phyloP scores from a whole-genome alignment of 2,888 invertebrate genomes.

The Sarcophaga rosellei region DNA sequence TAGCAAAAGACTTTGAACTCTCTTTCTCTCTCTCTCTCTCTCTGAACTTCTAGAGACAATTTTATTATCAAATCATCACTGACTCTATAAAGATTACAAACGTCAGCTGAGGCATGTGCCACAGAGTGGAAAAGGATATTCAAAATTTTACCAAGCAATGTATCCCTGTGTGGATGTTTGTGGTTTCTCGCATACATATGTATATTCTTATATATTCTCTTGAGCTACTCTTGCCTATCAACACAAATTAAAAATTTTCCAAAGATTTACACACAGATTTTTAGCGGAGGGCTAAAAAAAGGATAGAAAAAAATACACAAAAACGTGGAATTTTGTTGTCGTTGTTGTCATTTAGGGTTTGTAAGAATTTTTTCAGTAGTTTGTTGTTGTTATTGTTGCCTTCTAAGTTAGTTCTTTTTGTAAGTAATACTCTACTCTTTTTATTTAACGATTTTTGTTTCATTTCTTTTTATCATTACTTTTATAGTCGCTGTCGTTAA shows the following conservation, averaged over 20 bases:
- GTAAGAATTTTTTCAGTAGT: neutral
- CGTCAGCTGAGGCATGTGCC: no score
- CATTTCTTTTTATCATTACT: constrained; percentile 16
- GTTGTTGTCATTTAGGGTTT: neutral
- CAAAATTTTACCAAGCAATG: no score
- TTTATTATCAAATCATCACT: constrained; percentile 12
- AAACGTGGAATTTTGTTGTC: neutral
- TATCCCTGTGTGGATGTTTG: no score
- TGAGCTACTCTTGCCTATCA: no score
- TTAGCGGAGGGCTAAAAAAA: no score
- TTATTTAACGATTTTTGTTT: neutral
- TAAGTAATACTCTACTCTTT: neutral
- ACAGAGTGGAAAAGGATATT: no score
- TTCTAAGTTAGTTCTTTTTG: neutral
- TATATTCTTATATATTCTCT: no score
- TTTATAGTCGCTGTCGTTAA: constrained; percentile 72
- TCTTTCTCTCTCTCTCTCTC: neutral
- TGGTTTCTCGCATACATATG: no score
- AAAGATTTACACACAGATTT: no score
- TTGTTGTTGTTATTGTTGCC: neutral
- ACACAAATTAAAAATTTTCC: no score
- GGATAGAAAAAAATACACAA: no score
- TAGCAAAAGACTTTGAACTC: constrained; percentile 38
- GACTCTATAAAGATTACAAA: neutral
- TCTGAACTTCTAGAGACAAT: constrained; percentile 15